Evolutionary conservation across 1,140 invertebrate species (phyloP).

Genomic region (Halictus rubicundus): DNA sequence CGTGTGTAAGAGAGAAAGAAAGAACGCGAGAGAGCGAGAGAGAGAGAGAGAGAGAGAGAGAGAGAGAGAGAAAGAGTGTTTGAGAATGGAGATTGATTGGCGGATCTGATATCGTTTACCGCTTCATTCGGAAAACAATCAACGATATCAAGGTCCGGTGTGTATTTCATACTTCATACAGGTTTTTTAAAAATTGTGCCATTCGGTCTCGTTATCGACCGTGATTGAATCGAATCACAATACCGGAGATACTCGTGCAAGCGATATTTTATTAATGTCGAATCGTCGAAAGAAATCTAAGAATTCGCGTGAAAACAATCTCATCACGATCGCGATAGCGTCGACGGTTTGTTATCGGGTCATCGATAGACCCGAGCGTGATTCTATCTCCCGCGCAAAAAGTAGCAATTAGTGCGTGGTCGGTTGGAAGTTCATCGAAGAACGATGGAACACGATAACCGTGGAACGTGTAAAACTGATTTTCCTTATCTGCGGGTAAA

Average conservation of each 20-base stretch:
- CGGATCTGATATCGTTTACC: no score
- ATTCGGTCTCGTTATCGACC: not conserved
- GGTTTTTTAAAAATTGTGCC: not conserved
- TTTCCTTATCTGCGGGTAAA: not conserved
- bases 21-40: no score
- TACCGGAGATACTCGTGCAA: not conserved
- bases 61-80: not conserved
- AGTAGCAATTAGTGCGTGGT: not conserved
- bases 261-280: not conserved
- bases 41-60: no score
- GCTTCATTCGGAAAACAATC: no score
- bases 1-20: no score
- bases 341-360: slow-evolving; percentile 17
- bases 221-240: not conserved
- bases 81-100: not conserved
- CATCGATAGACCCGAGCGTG: not conserved
- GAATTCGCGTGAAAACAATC: slow-evolving; percentile 9
- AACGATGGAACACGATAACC: not conserved
- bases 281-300: not conserved
- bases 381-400: not conserved
- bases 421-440: not conserved
- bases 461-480: not conserved
- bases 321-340: not conserved
- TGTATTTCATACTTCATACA: no score
- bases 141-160: no score